These are phyloP conservation scores for Agonum fuliginosum DNA, from an alignment of 2,888 invertebrate species.

Conservation along the genomic window DNA sequence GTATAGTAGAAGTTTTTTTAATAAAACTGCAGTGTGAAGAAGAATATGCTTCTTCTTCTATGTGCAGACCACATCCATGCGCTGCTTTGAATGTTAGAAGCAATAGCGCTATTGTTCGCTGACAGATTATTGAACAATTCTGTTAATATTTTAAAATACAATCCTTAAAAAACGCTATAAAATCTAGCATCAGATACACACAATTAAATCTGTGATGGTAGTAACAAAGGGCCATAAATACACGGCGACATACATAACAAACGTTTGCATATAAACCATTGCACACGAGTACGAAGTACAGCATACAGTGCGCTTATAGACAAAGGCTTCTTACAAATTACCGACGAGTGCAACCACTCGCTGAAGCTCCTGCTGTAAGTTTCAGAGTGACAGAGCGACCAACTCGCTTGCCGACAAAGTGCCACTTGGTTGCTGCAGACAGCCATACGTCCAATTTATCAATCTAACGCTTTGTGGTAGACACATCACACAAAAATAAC, in stretches of 20 bases:
- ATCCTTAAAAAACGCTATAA: constrained; percentile 1
- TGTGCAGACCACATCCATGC: too few species aligned
- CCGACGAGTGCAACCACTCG: constrained; percentile 21
- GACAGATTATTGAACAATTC: constrained; percentile 24
- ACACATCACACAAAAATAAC: too few species aligned
- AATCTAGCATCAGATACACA: constrained; percentile 20
- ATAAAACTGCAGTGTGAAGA: too few species aligned
- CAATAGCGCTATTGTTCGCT: background rate
- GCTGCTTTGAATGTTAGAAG: too few species aligned
- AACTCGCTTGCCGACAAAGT: background rate
- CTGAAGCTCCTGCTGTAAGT: background rate
- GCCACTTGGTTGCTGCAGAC: background rate
- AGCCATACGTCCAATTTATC: constrained; percentile 36
- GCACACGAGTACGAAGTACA: constrained; percentile 3
- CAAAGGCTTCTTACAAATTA: constrained; percentile 52
- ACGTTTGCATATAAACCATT: constrained; percentile 38
- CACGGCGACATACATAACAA: constrained; percentile 14
- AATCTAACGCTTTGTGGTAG: constrained; percentile 41
- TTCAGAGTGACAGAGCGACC: constrained; percentile 5
- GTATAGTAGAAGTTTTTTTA: too few species aligned
- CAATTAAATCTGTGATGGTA: constrained; percentile 31
- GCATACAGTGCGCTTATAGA: constrained; percentile 2
- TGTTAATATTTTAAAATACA: constrained; percentile 33
- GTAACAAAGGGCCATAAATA: constrained; percentile 54
- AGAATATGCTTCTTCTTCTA: too few species aligned